Evolutionary conservation across 2,888 invertebrate genomes (phyloP).

Genomic region (Linnaemya tessellans): DNA sequence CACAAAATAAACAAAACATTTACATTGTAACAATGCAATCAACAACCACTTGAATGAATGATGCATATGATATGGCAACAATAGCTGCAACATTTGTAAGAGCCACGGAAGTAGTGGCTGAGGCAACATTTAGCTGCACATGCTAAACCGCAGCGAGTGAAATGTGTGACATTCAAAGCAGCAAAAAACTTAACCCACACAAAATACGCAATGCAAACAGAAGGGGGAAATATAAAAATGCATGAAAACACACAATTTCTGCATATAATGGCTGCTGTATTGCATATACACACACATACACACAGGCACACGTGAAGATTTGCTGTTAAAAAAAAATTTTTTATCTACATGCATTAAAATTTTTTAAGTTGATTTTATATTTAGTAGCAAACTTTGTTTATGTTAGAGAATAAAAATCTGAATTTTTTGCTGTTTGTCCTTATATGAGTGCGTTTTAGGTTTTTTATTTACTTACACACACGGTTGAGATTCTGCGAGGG

Average conservation of each 20-base stretch:
- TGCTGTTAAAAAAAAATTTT: slow-evolving; percentile 18
- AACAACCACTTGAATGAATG: slow-evolving; percentile 60
- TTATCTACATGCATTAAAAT: neutral
- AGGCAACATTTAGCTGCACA: slow-evolving; percentile 20
- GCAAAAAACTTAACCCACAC: slow-evolving; percentile 7
- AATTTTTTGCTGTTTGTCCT: too few species aligned
- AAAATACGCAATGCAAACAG: slow-evolving; percentile 18
- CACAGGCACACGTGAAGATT: slow-evolving; percentile 32
- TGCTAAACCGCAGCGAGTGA: slow-evolving; percentile 25
- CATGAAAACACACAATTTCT: slow-evolving; percentile 4
- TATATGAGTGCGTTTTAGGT: neutral
- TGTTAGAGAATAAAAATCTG: slow-evolving; percentile 17
- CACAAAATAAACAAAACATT: slow-evolving; percentile 49
- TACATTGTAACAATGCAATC: slow-evolving; percentile 45
- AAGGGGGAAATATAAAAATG: slow-evolving; percentile 4
- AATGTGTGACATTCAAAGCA: slow-evolving; percentile 13
- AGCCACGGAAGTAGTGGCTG: neutral
- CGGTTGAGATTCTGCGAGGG: neutral
- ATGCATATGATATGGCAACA: slow-evolving; percentile 42
- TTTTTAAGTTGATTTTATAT: slow-evolving; percentile 13
- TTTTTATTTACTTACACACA: neutral
- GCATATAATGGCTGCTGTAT: slow-evolving; percentile 1
- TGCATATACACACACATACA: too few species aligned
- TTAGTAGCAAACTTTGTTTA: slow-evolving; percentile 38
- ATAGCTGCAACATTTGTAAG: neutral